Conservation (phyloP, 2,797 vertebrate genomes). For the Oreonectes daqikongensis region DNA sequence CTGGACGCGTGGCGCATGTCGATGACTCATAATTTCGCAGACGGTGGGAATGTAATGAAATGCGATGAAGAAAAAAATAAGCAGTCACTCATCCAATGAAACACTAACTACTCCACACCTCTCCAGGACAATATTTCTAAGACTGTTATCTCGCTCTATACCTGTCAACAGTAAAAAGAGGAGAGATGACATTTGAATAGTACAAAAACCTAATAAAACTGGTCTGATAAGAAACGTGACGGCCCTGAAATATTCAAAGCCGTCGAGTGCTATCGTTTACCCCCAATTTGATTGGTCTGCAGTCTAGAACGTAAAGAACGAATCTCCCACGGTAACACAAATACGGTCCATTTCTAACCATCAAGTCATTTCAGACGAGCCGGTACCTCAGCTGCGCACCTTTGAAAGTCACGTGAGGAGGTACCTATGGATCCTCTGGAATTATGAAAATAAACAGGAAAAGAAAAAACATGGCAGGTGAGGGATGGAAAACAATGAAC, state of each 20-base stretch:
- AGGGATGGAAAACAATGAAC: conserved; percentile 73
- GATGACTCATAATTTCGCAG: conserved; percentile 63
- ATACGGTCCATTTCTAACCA: conserved; percentile 62
- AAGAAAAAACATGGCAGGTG: conserved; percentile 61
- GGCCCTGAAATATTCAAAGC: conserved; percentile 73
- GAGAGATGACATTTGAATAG: conserved; percentile 66
- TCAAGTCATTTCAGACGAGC: conserved; percentile 63
- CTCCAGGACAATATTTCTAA: conserved; percentile 75
- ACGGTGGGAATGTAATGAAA: conserved; percentile 65
- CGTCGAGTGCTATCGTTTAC: conserved; percentile 63
- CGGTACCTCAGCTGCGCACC: conserved; percentile 69
- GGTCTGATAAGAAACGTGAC: conserved; percentile 71
- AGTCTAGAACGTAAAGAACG: conserved; percentile 65
- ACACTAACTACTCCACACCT: conserved; percentile 66
- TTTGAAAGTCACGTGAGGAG: conserved; percentile 68
- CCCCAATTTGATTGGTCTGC: conserved; percentile 49
- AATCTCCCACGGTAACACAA: conserved; percentile 79
- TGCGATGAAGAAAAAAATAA: conserved; percentile 68
- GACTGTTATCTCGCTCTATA: conserved; percentile 66
- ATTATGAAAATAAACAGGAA: conserved; percentile 73
- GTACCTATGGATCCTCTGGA: conserved; percentile 75
- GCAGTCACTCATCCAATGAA: conserved; percentile 67
- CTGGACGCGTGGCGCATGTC: conserved; percentile 71
- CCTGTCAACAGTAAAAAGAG: conserved; percentile 62
- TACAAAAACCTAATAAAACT: conserved; percentile 75